Conservation (phyloP, 2,888 invertebrate species). For the Silvanus unidentatus region DNA sequence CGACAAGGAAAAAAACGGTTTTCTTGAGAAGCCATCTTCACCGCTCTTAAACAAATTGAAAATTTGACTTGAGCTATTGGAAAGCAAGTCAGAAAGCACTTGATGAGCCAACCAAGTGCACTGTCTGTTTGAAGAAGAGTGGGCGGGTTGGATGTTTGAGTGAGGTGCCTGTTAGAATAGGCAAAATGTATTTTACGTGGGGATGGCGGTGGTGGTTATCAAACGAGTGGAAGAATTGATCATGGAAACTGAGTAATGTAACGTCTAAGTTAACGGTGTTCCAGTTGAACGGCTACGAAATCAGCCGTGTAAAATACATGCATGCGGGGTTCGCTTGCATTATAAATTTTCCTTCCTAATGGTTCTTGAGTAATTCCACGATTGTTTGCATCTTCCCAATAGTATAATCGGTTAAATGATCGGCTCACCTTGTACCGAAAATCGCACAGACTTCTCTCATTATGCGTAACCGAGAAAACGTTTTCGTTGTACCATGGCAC, state of each 20-base stretch:
- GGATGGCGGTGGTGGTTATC: slow-evolving; percentile 4
- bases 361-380: too few relatives aligned
- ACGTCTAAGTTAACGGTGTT: slow-evolving; percentile 8
- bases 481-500: slow-evolving; percentile 35
- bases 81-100: slow-evolving; percentile 5
- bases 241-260: slow-evolving; percentile 9
- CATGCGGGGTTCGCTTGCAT: too few relatives aligned
- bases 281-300: slow-evolving; percentile 10
- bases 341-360: too few relatives aligned
- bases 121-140: slow-evolving; percentile 5
- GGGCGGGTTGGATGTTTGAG: too few relatives aligned
- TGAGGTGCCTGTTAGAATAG: too few relatives aligned
- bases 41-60: too few relatives aligned
- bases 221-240: too few relatives aligned
- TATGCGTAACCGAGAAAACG: slow-evolving; percentile 40
- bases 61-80: too few relatives aligned
- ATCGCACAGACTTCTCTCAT: slow-evolving; percentile 16
- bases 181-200: not conserved
- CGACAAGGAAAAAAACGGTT: not conserved
- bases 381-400: too few relatives aligned
- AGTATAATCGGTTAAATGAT: too few relatives aligned
- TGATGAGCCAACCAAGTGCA: slow-evolving; percentile 8
- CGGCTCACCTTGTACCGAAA: too few relatives aligned
- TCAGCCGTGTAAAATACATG: slow-evolving; percentile 10
- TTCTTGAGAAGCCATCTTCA: not conserved